Conservation (phyloP, 2,797 vertebrate species). For the Manis javanica region DNA sequence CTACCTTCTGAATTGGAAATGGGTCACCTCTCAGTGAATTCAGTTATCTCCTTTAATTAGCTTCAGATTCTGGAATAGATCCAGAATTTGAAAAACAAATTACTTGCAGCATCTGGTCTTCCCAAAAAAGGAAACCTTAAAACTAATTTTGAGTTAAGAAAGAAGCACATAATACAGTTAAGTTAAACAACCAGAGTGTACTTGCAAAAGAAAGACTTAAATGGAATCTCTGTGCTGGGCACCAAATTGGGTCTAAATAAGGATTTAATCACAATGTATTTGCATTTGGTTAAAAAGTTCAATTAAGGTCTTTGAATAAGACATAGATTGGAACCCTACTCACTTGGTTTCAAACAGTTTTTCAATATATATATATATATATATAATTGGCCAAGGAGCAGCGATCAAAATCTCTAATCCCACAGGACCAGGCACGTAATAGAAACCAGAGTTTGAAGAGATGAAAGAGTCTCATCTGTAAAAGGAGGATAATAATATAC, state of each 20-base stretch:
- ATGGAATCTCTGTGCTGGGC: not conserved
- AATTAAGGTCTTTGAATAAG: not conserved
- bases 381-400: not conserved
- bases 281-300: not conserved
- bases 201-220: not conserved
- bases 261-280: conserved; percentile 6
- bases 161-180: not conserved
- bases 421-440: not conserved
- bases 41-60: not conserved
- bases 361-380: not conserved
- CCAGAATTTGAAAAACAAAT: not conserved
- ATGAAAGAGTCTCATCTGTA: not conserved
- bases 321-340: not conserved
- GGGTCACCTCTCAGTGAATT: not conserved
- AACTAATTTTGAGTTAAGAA: conserved; percentile 43
- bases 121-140: conserved; percentile 53
- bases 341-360: not conserved
- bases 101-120: conserved; percentile 16
- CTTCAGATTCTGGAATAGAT: conserved; percentile 31
- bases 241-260: not conserved
- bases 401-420: not conserved
- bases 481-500: not conserved
- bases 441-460: not conserved
- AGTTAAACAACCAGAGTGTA: not conserved
- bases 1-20: not conserved